These are phyloP conservation scores for Elaeidobius kamerunicus DNA, from an alignment of 2,888 invertebrate species.

Conservation along the genomic window DNA sequence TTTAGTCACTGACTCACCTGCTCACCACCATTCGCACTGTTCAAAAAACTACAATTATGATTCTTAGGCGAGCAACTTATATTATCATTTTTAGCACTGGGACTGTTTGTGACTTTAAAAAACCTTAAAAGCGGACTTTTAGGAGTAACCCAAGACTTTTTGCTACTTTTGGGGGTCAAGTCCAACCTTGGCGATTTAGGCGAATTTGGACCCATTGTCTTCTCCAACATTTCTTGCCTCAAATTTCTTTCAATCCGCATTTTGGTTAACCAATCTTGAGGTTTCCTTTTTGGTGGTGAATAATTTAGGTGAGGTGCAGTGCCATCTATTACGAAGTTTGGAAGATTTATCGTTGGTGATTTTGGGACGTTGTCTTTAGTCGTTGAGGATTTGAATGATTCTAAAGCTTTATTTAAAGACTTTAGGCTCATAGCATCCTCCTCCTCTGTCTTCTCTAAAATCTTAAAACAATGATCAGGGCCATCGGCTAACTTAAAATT, in stretches of 20 bases:
- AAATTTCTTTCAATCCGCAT: constrained; percentile 56
- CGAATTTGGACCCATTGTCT: constrained; percentile 28
- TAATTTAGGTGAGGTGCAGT: constrained; percentile 72
- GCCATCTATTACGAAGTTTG: constrained; percentile 73
- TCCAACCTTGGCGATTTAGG: constrained; percentile 41
- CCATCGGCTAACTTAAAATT: constrained; percentile 37
- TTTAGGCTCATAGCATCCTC: constrained; percentile 25
- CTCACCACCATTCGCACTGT: background rate
- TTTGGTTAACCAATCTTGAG: constrained; percentile 71
- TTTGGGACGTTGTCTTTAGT: constrained; percentile 36
- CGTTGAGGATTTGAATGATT: constrained; percentile 19
- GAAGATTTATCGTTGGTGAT: constrained; percentile 69
- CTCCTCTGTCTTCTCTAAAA: constrained; percentile 13
- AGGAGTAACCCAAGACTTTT: constrained; percentile 30
- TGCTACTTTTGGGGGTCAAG: constrained; percentile 31
- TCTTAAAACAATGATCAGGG: constrained; percentile 3
- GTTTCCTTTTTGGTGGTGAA: constrained; percentile 66
- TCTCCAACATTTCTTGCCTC: constrained; percentile 40
- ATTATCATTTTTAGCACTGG: constrained; percentile 17
- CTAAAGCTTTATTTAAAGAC: constrained; percentile 21
- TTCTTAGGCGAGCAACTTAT: constrained; percentile 19
- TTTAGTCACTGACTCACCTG: constrained; percentile 14
- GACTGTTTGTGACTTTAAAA: constrained; percentile 42
- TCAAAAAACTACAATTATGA: constrained; percentile 18
- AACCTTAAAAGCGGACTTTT: constrained; percentile 42